Percentiles rank a stretch among this genome's conserved stretches.
Evolutionary conservation across 2,113 vertebrate genomes (phyloP).

Genomic region (Eurystomus gularis): DNA sequence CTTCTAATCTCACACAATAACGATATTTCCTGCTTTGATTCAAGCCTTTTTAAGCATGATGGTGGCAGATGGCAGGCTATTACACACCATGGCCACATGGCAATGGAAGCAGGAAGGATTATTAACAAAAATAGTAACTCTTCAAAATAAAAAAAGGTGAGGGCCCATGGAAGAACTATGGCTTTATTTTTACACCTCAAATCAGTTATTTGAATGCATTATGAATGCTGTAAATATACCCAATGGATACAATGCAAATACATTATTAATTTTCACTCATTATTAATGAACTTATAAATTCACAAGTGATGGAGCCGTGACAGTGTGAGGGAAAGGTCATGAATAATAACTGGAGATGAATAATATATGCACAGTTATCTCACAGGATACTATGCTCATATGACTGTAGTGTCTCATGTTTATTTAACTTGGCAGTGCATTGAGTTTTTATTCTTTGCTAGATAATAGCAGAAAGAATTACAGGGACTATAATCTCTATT

Average conservation of each 20-base stretch:
- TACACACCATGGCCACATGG: background rate
- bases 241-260: conserved; percentile 51
- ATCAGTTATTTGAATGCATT: conserved; percentile 59
- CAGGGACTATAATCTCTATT: background rate
- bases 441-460: conserved; percentile 42
- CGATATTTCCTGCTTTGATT: background rate
- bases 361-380: conserved; percentile 63
- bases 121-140: conserved; percentile 22
- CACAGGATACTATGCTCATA: conserved; percentile 48
- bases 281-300: conserved; percentile 69
- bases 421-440: conserved; percentile 44
- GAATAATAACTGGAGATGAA: conserved; percentile 67
- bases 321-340: conserved; percentile 27
- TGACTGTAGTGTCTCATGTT: conserved; percentile 53
- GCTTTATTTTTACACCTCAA: conserved; percentile 48
- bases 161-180: background rate
- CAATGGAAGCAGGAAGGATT: conserved; percentile 28
- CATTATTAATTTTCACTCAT: conserved; percentile 70
- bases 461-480: conserved; percentile 10
- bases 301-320: conserved; percentile 49
- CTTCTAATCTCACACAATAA: conserved; percentile 21
- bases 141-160: conserved; percentile 47
- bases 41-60: conserved; percentile 9
- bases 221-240: conserved; percentile 66
- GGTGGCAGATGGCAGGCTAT: conserved; percentile 50